phyloP scores from a whole-genome alignment of 2,888 invertebrate species.

The Epirrhoe tristata region DNA sequence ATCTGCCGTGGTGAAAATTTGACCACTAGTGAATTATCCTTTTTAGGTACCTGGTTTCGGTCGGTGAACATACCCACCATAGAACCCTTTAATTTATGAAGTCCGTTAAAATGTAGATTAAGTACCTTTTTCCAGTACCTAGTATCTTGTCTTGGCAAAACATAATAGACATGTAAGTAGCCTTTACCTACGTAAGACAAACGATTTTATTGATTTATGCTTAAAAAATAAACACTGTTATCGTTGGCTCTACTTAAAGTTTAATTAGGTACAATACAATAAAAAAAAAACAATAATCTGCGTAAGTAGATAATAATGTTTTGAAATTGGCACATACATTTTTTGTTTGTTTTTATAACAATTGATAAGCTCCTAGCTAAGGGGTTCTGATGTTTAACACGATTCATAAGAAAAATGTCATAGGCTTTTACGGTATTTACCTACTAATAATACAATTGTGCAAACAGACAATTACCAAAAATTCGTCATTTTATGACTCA shows the following conservation, averaged over 20 bases:
- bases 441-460: background rate
- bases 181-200: too few species aligned
- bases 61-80: too few species aligned
- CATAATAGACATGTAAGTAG: too few species aligned
- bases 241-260: conserved; percentile 7
- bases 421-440: background rate
- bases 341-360: conserved; percentile 15
- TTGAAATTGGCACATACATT: background rate
- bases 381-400: background rate
- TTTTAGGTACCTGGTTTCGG: too few species aligned
- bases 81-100: too few species aligned
- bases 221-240: background rate
- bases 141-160: too few species aligned
- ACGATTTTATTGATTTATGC: background rate
- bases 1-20: too few species aligned
- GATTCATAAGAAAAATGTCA: conserved; percentile 5
- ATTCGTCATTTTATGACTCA: too few species aligned
- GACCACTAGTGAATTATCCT: too few species aligned
- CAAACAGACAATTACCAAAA: background rate
- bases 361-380: background rate
- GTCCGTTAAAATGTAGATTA: too few species aligned
- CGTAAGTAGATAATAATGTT: conserved; percentile 24
- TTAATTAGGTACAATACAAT: background rate
- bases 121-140: too few species aligned
- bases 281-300: conserved; percentile 15